phyloP scores from a whole-genome alignment of 2,888 invertebrate genomes.

The Arge pagana region DNA sequence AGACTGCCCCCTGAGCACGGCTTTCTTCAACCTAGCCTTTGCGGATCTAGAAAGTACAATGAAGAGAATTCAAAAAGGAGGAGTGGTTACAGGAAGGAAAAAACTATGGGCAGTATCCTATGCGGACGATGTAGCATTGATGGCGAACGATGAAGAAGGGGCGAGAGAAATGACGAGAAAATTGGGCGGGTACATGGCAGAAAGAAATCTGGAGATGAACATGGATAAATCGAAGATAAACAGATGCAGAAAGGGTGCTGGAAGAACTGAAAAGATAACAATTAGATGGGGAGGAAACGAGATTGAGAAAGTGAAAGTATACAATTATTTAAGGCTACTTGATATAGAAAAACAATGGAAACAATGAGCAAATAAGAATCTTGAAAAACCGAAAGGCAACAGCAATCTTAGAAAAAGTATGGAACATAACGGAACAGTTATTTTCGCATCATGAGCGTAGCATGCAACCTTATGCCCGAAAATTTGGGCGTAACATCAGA shows the following conservation, averaged over 20 bases:
- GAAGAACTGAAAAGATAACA: slow-evolving; percentile 2
- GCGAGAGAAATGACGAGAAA: background rate
- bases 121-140: background rate
- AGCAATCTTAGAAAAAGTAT: slow-evolving; percentile 17
- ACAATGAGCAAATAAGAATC: slow-evolving; percentile 1
- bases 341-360: slow-evolving; percentile 11
- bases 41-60: slow-evolving; percentile 24
- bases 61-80: background rate
- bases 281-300: slow-evolving; percentile 12
- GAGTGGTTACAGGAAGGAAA: background rate
- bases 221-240: slow-evolving; percentile 26
- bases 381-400: slow-evolving; percentile 12
- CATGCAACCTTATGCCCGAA: too few species aligned
- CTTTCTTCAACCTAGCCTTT: slow-evolving; percentile 21
- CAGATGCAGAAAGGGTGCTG: slow-evolving; percentile 23
- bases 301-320: slow-evolving; percentile 21
- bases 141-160: slow-evolving; percentile 9
- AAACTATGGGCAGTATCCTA: background rate
- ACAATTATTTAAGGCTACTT: slow-evolving; percentile 24
- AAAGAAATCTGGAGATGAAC: slow-evolving; percentile 21
- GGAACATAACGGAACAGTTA: slow-evolving; percentile 24
- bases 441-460: too few species aligned
- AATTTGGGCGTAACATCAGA: too few species aligned
- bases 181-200: slow-evolving; percentile 12
- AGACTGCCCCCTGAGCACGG: slow-evolving; percentile 26